Evolutionary conservation across 2,113 vertebrate species (phyloP).

Genomic region (Sakesphorus luctuosus): DNA sequence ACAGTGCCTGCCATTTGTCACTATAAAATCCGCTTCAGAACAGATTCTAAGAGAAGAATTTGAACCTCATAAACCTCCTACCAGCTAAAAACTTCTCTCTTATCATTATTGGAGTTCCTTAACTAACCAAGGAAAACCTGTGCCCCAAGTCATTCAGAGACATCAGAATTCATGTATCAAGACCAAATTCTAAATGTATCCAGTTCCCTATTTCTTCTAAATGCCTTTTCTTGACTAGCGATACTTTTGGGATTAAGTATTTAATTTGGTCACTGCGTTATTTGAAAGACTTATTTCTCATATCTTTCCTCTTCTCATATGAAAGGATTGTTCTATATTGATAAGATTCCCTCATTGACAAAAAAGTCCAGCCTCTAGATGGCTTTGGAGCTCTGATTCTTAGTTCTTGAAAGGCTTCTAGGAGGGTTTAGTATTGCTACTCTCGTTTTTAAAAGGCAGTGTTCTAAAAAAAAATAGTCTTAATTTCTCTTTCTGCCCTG

Average conservation of each 20-base stretch:
- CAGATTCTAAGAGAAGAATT: background rate
- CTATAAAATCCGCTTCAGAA: background rate
- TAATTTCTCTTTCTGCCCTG: background rate
- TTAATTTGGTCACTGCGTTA: background rate
- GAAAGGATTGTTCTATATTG: background rate
- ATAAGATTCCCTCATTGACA: background rate
- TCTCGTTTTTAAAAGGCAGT: background rate
- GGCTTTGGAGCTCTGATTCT: background rate
- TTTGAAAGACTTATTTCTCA: background rate
- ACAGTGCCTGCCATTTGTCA: background rate
- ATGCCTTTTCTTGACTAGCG: background rate
- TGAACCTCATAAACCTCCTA: background rate
- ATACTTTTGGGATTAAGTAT: background rate
- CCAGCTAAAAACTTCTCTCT: background rate
- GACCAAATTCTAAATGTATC: background rate
- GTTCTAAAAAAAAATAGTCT: background rate
- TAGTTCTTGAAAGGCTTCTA: background rate
- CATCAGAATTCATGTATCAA: background rate
- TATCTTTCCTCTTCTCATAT: background rate
- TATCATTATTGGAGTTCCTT: background rate
- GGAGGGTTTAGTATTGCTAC: background rate
- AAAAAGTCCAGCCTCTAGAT: background rate
- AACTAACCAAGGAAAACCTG: background rate
- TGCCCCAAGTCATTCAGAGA: background rate
- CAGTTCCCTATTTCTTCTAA: background rate